A percentile compares a stretch with the other conserved stretches of the same genome.
Conservation (phyloP, 2,797 vertebrate species). For the Pangasius mekongensis region DNA sequence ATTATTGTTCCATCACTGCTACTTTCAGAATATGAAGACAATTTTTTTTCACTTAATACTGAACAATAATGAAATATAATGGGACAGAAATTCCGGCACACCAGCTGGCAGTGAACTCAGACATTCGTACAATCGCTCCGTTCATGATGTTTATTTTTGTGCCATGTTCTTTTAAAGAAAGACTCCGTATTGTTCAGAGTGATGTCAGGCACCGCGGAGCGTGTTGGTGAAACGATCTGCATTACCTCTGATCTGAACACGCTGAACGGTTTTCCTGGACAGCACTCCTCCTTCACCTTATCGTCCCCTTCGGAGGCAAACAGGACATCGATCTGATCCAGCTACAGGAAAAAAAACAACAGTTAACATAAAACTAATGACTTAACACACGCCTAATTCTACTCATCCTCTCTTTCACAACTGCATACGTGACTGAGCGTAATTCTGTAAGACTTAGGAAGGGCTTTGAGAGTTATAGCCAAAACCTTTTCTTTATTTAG, state of each 20-base stretch:
- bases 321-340: conserved; percentile 89
- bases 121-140: neutral
- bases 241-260: conserved; percentile 91
- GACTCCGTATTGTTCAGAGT: neutral
- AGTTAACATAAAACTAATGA: conserved; percentile 9
- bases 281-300: conserved; percentile 95
- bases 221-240: neutral
- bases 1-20: neutral
- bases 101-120: neutral
- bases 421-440: neutral
- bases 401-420: neutral
- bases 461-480: neutral
- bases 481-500: neutral
- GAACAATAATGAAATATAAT: neutral
- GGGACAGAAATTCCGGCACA: neutral
- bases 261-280: conserved; percentile 91
- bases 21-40: neutral
- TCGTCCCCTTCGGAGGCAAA: conserved; percentile 93
- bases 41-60: neutral
- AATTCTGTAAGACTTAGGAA: neutral
- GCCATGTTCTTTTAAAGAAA: no score
- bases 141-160: neutral
- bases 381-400: neutral
- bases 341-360: conserved; percentile 59
- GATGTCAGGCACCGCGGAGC: neutral